Conservation (phyloP, 1,140 invertebrate genomes). For the Heliconius hermathena region DNA sequence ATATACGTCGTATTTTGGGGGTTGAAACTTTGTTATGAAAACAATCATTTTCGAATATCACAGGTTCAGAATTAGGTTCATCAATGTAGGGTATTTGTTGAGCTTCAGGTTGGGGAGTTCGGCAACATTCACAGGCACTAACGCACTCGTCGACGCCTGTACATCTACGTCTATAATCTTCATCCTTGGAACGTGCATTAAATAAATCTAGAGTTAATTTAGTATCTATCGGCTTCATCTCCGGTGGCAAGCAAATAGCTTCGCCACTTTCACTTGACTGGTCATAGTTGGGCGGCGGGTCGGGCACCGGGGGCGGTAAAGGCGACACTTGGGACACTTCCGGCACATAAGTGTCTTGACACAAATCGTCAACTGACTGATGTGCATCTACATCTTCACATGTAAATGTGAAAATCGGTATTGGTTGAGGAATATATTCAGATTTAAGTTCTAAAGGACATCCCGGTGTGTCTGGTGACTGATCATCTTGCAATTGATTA, state of each 20-base stretch:
- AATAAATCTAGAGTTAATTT: slow-evolving; percentile 67
- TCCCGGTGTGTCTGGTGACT: slow-evolving; percentile 68
- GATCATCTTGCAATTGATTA: slow-evolving; percentile 66
- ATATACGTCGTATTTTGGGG: slow-evolving; percentile 69
- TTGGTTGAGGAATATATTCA: slow-evolving; percentile 45
- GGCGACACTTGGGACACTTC: slow-evolving; percentile 48
- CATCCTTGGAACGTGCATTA: slow-evolving; percentile 55
- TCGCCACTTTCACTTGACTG: slow-evolving; percentile 63
- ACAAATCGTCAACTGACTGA: slow-evolving; percentile 35
- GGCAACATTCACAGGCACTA: slow-evolving; percentile 74
- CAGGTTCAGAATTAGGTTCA: slow-evolving; percentile 72
- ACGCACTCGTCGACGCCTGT: slow-evolving; percentile 69
- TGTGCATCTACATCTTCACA: slow-evolving; percentile 70
- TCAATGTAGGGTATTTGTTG: slow-evolving; percentile 78
- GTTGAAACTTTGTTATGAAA: slow-evolving; percentile 56
- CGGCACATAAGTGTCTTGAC: slow-evolving; percentile 48
- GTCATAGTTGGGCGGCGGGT: slow-evolving; percentile 57
- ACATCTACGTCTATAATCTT: slow-evolving; percentile 57
- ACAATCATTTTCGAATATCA: slow-evolving; percentile 73
- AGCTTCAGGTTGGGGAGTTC: slow-evolving; percentile 69
- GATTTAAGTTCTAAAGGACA: slow-evolving; percentile 59
- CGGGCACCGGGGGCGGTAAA: slow-evolving; percentile 53
- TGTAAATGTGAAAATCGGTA: slow-evolving; percentile 75
- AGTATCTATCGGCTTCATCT: slow-evolving; percentile 71
- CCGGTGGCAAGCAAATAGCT: slow-evolving; percentile 60